Base-by-base conservation (phyloP, 1,140 invertebrate genomes). In the Pantala flavescens region DNA sequence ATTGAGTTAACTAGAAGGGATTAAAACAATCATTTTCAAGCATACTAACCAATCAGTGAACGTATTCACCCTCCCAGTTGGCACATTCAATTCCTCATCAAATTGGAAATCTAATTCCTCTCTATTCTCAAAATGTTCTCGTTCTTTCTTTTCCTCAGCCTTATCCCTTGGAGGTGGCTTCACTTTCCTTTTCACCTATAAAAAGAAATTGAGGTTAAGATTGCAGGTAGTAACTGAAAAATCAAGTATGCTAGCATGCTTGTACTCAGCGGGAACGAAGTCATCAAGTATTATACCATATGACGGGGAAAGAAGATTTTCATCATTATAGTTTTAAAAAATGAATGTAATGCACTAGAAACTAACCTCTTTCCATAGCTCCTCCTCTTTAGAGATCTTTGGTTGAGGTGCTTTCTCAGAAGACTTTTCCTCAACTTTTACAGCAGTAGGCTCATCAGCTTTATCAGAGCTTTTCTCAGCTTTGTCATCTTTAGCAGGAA, bases 61-160 rank as follows among this genome's bases (percentile, higher is more conserved):
- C 71, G 90, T 92, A 84, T 96, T 94, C 74, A 91, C 88, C 76
- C 92, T 88, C 80, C 88, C 90, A 75, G 86, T 87, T 23, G 90
- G 88, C 23, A 88, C 86, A 77, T 95, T 91, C 49, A 97, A 84
- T 82, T 99, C 97, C 84, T 98, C 96, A 81, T 99, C 97, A 84
- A 98, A 97, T 84, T 97, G 92, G 84, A 99, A 98, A 82, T 97
- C 93, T 75, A 98, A 83, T 81, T 98, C 96, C 82, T 96, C 94
- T 76, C 90, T 87, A 81, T 90, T 87, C 78, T 86, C 84, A 77
- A 80, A 82, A 76, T 82, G 84, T 75, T 75, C 76, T 77, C 81
- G 83, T 77, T 78, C 76, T 74, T 77, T 77, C 19, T 77, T 81
- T 49, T 79, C 81, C 49, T 81, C 82, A 24, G 74, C 55, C 78